Conservation (phyloP, 64 coral and sea anemone genomes). For the Actinia equina region DNA sequence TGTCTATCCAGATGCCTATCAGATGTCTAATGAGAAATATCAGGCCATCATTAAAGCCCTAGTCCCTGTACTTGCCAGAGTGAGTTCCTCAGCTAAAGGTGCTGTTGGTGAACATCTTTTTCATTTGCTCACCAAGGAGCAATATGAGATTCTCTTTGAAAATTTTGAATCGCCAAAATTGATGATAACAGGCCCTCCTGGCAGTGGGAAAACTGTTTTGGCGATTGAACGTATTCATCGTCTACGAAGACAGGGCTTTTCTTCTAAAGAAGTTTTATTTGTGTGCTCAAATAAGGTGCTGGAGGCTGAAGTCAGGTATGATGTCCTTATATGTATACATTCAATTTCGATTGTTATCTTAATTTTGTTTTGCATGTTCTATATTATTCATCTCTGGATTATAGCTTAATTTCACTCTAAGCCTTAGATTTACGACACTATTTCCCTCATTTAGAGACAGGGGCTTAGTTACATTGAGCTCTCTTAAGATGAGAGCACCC, state of each 20-base stretch:
- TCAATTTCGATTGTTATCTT: no score
- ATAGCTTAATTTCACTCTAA: no score
- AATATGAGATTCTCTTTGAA: not conserved
- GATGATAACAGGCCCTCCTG: not conserved
- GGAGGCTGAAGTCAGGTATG: not conserved
- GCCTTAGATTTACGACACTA: no score
- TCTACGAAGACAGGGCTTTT: not conserved
- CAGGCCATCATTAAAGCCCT: not conserved
- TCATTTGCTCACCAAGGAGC: not conserved
- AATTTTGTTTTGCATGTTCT: not conserved
- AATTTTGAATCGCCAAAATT: not conserved
- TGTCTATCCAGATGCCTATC: not conserved
- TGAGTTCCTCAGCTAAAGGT: not conserved
- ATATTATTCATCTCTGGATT: not conserved
- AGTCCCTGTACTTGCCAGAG: not conserved
- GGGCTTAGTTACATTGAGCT: no score
- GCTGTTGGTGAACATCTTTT: not conserved
- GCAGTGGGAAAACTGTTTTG: conserved; percentile 4
- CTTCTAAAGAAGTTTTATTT: not conserved
- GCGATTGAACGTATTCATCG: not conserved
- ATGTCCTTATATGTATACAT: not conserved
- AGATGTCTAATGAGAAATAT: not conserved
- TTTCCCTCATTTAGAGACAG: no score
- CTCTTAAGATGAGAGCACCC: no score
- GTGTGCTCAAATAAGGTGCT: not conserved